Evolutionary conservation across 2,888 invertebrate species (phyloP), one percentile per base, ranked within the genome.

Genomic region (Drosophila cognata): DNA sequence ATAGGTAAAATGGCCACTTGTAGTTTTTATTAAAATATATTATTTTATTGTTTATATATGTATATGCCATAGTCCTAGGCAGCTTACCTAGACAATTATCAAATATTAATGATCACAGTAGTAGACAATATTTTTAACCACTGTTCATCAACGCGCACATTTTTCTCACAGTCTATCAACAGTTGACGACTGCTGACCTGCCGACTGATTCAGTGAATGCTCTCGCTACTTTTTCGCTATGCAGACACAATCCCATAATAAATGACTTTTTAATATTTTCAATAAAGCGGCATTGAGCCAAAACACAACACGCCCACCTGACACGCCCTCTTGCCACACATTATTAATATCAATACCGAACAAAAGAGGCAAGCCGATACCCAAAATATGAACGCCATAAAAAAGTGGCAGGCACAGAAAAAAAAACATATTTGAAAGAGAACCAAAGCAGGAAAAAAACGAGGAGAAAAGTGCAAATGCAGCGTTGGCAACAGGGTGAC

Each of bases 401-500:
- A 77, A 80, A 84, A 73, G 66, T 70, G 59, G 64, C 53, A 60
- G 53, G 36, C 59, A 28, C 4, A 51, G 62, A 46, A 29, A 43
- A 46, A 64, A 66, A 48, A 61, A 52, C 65, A 36, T 60, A 68
- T 59, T 60, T 48, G 63, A 65, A 60, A 53, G 35, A 51, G 70
- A 75, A 74, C 58, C 61, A 71, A 79, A 61, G 33, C 48, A 69
- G 57, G 69, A 56, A 52, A 68, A 75, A 69, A 75, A 28, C 35
- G 43, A 55, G 52, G 36, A 71, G 74, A 88, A 84, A 82, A 81
- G 82, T 89, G 81, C 82, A 83, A 84, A 86, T 86, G 89, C 90
- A 84, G 86, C 78, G 71, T 73, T 82, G 84, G 77, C 82, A 91
- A 89, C 89, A 86, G 92, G 91, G 92, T 91, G 91, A 91, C 91